These are phyloP conservation scores for Cnemophilus loriae DNA, from an alignment of 2,113 vertebrate species.

Conservation along the genomic window DNA sequence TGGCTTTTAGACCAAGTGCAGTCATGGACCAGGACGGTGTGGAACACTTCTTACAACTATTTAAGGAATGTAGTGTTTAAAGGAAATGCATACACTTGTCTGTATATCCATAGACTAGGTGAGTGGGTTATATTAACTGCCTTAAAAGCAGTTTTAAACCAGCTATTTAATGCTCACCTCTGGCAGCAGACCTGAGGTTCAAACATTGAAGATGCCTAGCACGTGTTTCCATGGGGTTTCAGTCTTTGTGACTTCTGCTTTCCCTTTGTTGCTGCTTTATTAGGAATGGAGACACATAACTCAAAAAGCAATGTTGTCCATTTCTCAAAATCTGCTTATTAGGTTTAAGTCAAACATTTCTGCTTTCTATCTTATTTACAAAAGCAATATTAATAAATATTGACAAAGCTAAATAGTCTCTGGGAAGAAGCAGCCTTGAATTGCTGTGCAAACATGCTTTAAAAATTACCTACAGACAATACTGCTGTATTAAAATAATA, in stretches of 20 bases:
- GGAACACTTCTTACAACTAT: not conserved
- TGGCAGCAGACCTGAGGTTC: not conserved
- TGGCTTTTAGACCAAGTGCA: not conserved
- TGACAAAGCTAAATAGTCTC: constrained; percentile 46
- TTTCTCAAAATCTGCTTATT: constrained; percentile 36
- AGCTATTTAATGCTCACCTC: not conserved
- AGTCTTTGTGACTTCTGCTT: not conserved
- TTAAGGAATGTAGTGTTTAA: not conserved
- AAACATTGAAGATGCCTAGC: not conserved
- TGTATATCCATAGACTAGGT: not conserved
- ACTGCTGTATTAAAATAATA: constrained; percentile 41
- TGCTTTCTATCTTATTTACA: constrained; percentile 42
- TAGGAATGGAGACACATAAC: not conserved
- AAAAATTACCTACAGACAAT: constrained; percentile 46
- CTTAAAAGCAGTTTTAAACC: not conserved
- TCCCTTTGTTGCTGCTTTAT: not conserved
- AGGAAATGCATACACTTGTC: not conserved
- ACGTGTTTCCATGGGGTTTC: not conserved
- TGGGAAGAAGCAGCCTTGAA: constrained; percentile 30
- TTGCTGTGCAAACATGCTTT: constrained; percentile 51
- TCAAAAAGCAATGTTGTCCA: not conserved
- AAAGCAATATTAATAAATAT: constrained; percentile 55
- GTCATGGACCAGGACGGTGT: not conserved
- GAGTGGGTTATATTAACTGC: not conserved
- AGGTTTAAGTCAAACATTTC: constrained; percentile 45